A percentile compares a stretch with the other conserved stretches of the same genome.
Conservation (phyloP, 2,797 vertebrate genomes). For the Chelmon rostratus region DNA sequence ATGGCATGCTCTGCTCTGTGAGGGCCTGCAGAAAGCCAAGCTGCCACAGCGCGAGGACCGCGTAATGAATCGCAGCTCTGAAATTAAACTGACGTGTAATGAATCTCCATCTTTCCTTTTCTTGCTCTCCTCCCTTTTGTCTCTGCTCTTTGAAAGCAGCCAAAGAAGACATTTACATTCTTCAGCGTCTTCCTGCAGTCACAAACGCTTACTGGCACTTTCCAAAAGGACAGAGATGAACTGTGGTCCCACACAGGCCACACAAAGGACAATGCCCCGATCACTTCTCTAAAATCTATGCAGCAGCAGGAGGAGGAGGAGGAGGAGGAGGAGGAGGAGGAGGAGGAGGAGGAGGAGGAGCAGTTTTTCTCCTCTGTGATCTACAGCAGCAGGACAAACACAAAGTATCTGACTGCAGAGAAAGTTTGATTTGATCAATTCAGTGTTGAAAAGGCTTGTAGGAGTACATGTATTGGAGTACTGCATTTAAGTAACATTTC, state of each 20-base stretch:
- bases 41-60: constrained; percentile 7
- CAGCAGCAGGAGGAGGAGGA: neutral
- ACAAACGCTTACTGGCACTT: constrained; percentile 47
- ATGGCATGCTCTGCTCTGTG: constrained; percentile 10
- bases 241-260: constrained; percentile 3
- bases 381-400: neutral
- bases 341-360: neutral
- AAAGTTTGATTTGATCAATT: neutral
- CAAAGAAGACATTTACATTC: constrained; percentile 49
- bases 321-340: neutral
- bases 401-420: neutral
- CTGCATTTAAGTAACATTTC: no score
- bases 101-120: constrained; percentile 51
- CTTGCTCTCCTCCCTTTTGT: constrained; percentile 25
- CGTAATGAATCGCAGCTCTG: constrained; percentile 72
- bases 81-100: constrained; percentile 75
- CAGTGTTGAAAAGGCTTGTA: no score
- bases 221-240: constrained; percentile 33
- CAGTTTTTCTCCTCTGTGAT: neutral
- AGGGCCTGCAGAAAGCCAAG: constrained; percentile 26
- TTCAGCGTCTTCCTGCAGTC: constrained; percentile 47
- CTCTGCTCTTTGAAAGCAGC: constrained; percentile 34
- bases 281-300: neutral
- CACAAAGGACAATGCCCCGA: constrained; percentile 14
- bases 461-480: no score